Evolutionary conservation across 2,797 vertebrate species (phyloP).

Genomic region (Acomys russatus): DNA sequence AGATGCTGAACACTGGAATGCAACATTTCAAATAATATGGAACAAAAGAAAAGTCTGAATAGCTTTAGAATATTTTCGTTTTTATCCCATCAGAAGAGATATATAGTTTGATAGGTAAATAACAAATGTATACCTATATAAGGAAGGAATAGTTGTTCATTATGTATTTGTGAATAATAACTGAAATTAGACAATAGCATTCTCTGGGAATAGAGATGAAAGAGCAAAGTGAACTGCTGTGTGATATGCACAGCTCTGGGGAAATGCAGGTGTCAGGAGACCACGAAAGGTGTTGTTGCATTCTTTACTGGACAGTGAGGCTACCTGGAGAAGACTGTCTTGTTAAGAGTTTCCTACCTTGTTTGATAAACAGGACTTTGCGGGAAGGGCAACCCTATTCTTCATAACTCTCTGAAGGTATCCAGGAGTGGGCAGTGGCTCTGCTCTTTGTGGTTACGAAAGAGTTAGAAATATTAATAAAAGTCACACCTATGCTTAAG

Average conservation of each 20-base stretch:
- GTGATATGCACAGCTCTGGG: background rate
- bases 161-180: background rate
- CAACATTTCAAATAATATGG: background rate
- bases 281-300: too few species aligned
- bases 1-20: background rate
- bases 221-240: background rate
- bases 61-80: background rate
- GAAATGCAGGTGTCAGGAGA: background rate
- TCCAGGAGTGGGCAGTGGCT: background rate
- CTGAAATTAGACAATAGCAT: background rate
- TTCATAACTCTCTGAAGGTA: background rate
- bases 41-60: background rate
- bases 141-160: background rate
- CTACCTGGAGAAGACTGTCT: background rate
- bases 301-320: background rate
- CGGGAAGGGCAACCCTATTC: background rate
- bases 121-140: background rate
- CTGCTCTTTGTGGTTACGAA: background rate
- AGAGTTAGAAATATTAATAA: background rate
- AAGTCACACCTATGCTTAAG: background rate
- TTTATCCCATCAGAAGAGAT: background rate
- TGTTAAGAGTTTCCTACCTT: background rate
- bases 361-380: background rate
- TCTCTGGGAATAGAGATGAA: background rate
- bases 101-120: background rate